Conservation (phyloP, 2,113 vertebrate genomes). For the Prunella himalayana region DNA sequence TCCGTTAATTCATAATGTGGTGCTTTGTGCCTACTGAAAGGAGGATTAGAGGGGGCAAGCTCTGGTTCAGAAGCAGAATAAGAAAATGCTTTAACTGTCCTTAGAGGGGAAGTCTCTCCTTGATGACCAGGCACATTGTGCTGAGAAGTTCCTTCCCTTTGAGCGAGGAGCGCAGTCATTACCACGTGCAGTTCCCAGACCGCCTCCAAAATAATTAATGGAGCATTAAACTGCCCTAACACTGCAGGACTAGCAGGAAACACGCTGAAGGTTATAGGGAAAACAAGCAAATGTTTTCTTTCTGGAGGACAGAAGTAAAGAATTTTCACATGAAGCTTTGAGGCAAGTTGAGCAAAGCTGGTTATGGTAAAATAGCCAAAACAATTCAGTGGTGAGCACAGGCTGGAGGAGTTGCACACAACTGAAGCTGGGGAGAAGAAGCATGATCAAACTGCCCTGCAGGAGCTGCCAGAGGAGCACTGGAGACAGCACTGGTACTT, state of each 20-base stretch:
- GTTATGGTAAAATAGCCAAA: neutral
- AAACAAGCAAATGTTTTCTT: neutral
- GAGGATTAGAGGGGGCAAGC: neutral
- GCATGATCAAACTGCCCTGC: neutral
- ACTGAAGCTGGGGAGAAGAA: neutral
- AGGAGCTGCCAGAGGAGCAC: neutral
- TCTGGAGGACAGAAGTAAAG: neutral
- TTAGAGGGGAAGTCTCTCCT: neutral
- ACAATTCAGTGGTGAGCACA: rapidly evolving
- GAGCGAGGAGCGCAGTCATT: rapidly evolving
- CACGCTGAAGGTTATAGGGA: neutral
- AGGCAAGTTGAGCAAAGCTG: neutral
- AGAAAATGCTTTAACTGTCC: neutral
- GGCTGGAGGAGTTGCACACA: neutral
- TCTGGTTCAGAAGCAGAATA: neutral
- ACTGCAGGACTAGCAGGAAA: neutral
- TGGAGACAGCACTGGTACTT: rapidly evolving
- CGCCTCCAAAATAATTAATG: neutral
- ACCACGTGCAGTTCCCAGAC: neutral
- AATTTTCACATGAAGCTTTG: neutral
- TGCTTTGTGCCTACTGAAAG: neutral
- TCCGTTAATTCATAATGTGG: neutral
- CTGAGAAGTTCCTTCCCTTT: neutral
- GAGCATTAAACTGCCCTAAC: neutral
- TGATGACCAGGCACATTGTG: neutral